Evolutionary conservation across 2,888 invertebrate species (phyloP), one percentile per base, ranked within the genome.

Genomic region (Thumatha senex): DNA sequence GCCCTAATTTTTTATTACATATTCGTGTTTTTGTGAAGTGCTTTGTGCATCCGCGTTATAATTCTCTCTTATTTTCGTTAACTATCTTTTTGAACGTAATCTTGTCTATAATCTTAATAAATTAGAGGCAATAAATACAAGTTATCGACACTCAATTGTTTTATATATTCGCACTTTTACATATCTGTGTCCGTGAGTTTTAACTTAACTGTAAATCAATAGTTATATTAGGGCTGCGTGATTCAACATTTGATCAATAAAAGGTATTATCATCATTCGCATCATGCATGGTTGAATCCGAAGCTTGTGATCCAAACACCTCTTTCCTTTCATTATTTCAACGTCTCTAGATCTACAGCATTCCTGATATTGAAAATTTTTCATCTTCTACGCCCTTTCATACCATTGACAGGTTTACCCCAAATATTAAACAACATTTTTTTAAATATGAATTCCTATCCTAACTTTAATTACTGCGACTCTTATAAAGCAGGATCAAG

Each of bases 111-210:
- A 82, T 83, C 75, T 71, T 61, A 68, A 74, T 74, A 78, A 82
- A 84, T 86, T 86, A 82, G 66, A 74, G 70, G 78, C 72, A 80
- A 85, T 83, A 82, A 84, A 76, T 80, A 72, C 76, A 70, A 72
- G 72, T 75, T 71, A 71, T 70, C 72, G 77, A 58, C 56, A 60
- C 78, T 58, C 75, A 77, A 74, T 68, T 70, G 72, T 75, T 77
- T 78, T 78, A 71, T 72, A 64, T 66, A 70, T 76, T 77, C 68
- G 71, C 84, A 78, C 76, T 78, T 63, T 69, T 51, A 35, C 63
- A 74, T 76, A 74, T 24, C 5, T 24, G 5, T 24, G 5, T 24
- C n/a, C 89, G 89, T 89, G 89, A 87, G 80, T 81, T 70, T 24
- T 4, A 24, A 24, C 18, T 89, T 86, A 88, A 76, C 71, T 67